A percentile compares a stretch with the other conserved stretches of the same genome.
Evolutionary conservation across 2,113 vertebrate species (phyloP).

Genomic region (Callorhinus ursinus): DNA sequence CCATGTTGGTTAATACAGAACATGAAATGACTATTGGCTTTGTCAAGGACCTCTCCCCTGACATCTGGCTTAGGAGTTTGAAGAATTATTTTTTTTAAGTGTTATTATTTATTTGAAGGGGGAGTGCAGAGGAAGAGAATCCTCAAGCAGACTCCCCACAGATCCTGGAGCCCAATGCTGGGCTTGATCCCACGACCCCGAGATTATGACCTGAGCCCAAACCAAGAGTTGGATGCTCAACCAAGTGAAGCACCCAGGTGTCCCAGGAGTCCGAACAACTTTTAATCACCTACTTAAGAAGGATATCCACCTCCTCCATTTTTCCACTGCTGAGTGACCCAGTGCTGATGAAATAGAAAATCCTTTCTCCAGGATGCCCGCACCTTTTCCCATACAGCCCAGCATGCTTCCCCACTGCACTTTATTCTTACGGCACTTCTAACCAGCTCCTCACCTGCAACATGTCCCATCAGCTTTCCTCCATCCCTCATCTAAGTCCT

Average conservation of each 20-base stretch:
- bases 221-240: neutral
- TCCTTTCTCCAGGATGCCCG: neutral
- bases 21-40: neutral
- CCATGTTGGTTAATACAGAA: neutral
- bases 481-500: too few relatives aligned
- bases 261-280: neutral
- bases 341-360: neutral
- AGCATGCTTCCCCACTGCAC: fast-evolving
- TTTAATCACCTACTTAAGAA: neutral
- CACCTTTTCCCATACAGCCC: too few relatives aligned
- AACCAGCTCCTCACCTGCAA: neutral
- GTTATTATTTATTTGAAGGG: neutral
- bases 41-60: neutral
- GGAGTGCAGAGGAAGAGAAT: neutral
- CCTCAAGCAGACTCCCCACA: neutral
- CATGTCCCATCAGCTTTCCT: neutral
- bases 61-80: neutral
- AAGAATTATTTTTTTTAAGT: neutral
- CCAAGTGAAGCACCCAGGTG: neutral
- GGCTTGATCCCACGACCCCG: neutral
- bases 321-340: neutral
- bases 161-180: neutral
- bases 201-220: neutral
- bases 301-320: too few relatives aligned
- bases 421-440: neutral